phyloP scores from a whole-genome alignment of 2,797 vertebrate species.

The Lycodopsis pacificus region DNA sequence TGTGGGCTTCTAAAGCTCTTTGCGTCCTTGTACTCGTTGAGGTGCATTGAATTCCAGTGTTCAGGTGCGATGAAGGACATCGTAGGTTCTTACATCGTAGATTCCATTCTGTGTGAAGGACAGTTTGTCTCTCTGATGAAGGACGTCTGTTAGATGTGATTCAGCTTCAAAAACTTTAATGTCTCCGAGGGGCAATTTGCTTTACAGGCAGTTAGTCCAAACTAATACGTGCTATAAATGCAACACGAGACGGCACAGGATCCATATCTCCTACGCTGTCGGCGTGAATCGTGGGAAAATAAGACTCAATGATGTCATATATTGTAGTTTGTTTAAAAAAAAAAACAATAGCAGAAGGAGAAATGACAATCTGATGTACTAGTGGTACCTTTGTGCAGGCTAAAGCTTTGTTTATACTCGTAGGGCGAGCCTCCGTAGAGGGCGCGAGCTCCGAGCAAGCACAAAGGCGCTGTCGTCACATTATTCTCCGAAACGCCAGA shows the following conservation, averaged over 20 bases:
- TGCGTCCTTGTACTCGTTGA: neutral
- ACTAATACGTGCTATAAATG: neutral
- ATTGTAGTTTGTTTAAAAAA: neutral
- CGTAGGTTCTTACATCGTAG: neutral
- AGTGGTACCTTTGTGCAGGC: neutral
- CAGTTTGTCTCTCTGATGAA: constrained; percentile 9
- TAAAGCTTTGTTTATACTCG: neutral
- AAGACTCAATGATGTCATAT: neutral
- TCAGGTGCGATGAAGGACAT: constrained; percentile 18
- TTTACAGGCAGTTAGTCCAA: neutral
- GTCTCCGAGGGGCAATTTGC: neutral
- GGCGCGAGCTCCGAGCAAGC: too few relatives aligned
- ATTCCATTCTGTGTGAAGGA: neutral
- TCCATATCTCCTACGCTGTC: neutral
- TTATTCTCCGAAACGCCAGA: neutral
- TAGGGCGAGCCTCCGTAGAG: too few relatives aligned
- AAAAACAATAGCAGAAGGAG: neutral
- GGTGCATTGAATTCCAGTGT: neutral
- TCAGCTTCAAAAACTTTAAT: neutral
- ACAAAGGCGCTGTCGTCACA: neutral
- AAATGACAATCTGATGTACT: neutral
- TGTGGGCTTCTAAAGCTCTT: constrained; percentile 2
- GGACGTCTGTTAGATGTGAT: neutral
- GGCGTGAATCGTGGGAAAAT: neutral
- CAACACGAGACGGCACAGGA: neutral